Evolutionary conservation across 2,888 invertebrate species (phyloP).

Genomic region (Salpingus planirostris): DNA sequence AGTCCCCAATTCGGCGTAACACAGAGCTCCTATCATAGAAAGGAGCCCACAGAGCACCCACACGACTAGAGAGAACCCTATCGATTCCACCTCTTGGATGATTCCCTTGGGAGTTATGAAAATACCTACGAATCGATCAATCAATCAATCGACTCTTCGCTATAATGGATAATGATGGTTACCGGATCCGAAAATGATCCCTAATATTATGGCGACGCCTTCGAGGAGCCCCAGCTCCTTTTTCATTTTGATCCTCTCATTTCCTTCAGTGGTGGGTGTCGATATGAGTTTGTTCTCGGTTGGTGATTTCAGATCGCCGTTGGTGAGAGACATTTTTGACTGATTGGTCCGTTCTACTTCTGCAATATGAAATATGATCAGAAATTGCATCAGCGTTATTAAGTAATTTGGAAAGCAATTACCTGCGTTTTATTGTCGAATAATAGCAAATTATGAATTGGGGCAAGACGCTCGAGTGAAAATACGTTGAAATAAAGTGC

Average conservation of each 20-base stretch:
- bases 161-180: conserved; percentile 14
- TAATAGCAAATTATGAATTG: too few relatives aligned
- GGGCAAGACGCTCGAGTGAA: too few relatives aligned
- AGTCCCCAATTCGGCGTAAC: conserved; percentile 91
- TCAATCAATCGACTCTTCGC: background rate
- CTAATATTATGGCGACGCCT: conserved; percentile 89
- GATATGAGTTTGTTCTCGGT: conserved; percentile 20
- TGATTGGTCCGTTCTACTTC: conserved; percentile 3
- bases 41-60: conserved; percentile 85
- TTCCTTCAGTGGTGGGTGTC: conserved; percentile 10
- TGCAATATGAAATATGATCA: conserved; percentile 1
- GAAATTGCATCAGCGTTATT: conserved; percentile 1
- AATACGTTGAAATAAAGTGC: conserved; percentile 1
- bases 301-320: conserved; percentile 17
- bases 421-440: too few relatives aligned
- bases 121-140: conserved; percentile 53
- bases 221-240: conserved; percentile 83
- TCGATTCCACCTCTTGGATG: conserved; percentile 79
- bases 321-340: conserved; percentile 17
- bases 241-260: conserved; percentile 66
- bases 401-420: too few relatives aligned
- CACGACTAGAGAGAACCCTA: conserved; percentile 77
- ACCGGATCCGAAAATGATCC: conserved; percentile 90
- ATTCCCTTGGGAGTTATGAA: conserved; percentile 95
- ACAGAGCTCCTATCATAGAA: conserved; percentile 89